Evolutionary conservation across 2,113 vertebrate species (phyloP), one percentile per base, ranked within the genome.

Genomic region (Nannobrachium achirus): DNA sequence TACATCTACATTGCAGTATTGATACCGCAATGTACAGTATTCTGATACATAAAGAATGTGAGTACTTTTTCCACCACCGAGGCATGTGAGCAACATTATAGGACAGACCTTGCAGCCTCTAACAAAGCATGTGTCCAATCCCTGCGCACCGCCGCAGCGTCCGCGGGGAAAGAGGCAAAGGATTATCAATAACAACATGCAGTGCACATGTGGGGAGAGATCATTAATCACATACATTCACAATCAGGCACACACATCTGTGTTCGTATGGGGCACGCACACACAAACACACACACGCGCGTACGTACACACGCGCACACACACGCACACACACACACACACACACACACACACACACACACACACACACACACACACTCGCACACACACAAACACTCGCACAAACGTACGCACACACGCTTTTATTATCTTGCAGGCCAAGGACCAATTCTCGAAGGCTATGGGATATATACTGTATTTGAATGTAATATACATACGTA

Each of bases 141-240:
- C 64, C 63, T 7, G 13, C 8, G 13, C 74, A 66, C 58, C 71
- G 58, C 65, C 16, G 25, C 44, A 4, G 18, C n/a, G 42, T 25
- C 63, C 14, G 40, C 7, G 39, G 55, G 71, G 56, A 73, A 66
- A 44, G 63, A 48, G 20, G 38, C 25, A 33, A 3, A 62, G 62
- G 69, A 80, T 82, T 77, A 79, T 69, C 76, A 83, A 80, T 71
- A 40, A 74, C 2, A 51, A 78, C 56, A 81, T 13, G n/a, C 14
- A 49, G 25, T 33, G 6, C 14, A 75, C 69, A 63, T 56, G 65
- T 68, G 66, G 68, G 59, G 42, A 48, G 69, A 78, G 76, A 75
- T 69, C 66, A 63, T 85, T 71, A 15, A 46, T 83, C 56, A 58
- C 63, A 71, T 14, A 14, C 25, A 10, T 49, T 13, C 9, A 73